Percentiles rank a stretch among this genome's conserved stretches.
Conservation (phyloP, 2,888 invertebrate genomes). For the Callimorpha dominula region DNA sequence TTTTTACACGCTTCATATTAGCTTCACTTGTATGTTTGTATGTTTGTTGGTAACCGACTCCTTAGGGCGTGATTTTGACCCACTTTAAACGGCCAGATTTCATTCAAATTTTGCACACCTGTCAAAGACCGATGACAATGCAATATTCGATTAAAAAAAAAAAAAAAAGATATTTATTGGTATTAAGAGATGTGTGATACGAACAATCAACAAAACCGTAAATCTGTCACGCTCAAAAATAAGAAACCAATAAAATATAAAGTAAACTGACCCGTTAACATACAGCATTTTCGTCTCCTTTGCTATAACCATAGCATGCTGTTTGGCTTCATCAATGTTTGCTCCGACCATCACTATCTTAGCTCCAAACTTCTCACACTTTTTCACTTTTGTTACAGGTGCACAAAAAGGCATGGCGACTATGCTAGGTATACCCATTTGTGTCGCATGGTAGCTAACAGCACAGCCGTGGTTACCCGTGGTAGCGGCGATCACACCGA, state of each 20-base stretch:
- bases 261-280: conserved; percentile 91
- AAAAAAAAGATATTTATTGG: no score
- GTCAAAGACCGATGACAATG: no score
- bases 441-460: conserved; percentile 91
- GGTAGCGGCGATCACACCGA: conserved; percentile 95
- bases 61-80: no score
- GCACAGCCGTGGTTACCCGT: conserved; percentile 96
- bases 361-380: conserved; percentile 93
- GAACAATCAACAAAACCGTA: no score
- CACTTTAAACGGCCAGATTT: no score
- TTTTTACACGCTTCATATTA: no score
- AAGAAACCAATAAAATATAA: not conserved
- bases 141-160: no score
- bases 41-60: no score
- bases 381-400: conserved; percentile 96
- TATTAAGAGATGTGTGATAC: no score
- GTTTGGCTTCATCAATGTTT: conserved; percentile 93
- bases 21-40: no score
- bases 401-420: conserved; percentile 96
- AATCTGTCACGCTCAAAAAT: not conserved
- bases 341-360: conserved; percentile 92
- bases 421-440: conserved; percentile 90
- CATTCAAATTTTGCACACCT: no score
- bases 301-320: conserved; percentile 90
- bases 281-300: conserved; percentile 91